These are phyloP conservation scores for Micromys minutus DNA, from an alignment of 2,113 vertebrate genomes.

Conservation along the genomic window DNA sequence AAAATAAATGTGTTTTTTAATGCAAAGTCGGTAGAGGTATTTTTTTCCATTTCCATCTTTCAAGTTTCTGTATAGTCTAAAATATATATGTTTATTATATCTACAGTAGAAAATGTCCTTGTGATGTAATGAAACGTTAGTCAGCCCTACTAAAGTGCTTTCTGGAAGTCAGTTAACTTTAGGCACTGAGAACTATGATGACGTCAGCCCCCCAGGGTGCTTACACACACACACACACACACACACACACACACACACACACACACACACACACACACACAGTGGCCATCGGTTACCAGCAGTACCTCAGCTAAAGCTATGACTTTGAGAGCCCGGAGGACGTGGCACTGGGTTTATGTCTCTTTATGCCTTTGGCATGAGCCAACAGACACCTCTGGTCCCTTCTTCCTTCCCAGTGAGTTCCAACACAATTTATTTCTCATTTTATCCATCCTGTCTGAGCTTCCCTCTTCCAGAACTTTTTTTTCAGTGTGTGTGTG, in stretches of 20 bases:
- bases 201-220: neutral
- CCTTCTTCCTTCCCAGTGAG: neutral
- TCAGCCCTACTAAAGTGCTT: neutral
- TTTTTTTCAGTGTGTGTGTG: neutral
- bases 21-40: neutral
- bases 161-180: neutral
- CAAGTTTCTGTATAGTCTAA: neutral
- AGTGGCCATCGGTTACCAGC: neutral
- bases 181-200: neutral
- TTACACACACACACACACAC: neutral
- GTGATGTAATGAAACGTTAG: neutral
- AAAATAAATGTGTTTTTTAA: neutral
- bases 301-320: neutral
- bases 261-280: neutral
- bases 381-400: no score
- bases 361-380: no score
- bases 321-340: neutral
- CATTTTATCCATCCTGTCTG: neutral
- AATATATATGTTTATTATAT: neutral
- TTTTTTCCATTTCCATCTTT: slow-evolving; percentile 1
- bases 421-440: neutral
- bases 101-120: neutral
- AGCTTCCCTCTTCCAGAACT: neutral
- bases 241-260: neutral
- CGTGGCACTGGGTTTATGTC: neutral